Base-by-base conservation (phyloP, 2,797 vertebrate genomes). In the Enteromius unitaeniatus region DNA sequence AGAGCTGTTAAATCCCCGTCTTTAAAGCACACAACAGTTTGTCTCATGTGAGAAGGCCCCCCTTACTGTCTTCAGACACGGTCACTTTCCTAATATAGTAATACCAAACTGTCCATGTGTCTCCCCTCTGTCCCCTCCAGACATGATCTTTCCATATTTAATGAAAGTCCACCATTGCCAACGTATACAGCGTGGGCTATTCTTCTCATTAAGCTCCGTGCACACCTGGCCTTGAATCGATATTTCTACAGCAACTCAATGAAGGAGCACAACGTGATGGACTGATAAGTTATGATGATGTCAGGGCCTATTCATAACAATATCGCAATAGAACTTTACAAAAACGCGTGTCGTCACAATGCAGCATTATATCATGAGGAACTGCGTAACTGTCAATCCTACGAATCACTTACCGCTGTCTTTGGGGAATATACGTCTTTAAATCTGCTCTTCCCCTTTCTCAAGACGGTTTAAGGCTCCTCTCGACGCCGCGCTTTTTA, bases 41-140 rank as follows among this genome's bases (percentile, higher is more conserved):
- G 72, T 62, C 53, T 64, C 78, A 45, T 42, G 65, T 72, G 64
- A 58, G 60, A 70, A 82, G 75, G 45, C 62, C 75, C 45, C 65
- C 82, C 82, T 65, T 49, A 49, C 88, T 87, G 58, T 78, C 90
- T 82, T 58, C 89, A 88, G 86, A 91, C 93, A 94, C 88, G 89
- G 92, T 83, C 92, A 94, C 93, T 93, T 93, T 94, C 95, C 95
- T 94, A 95, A 96, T 95, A 95, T 95, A 95, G 95, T 92, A 92
- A 95, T 93, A 90, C 91, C 93, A 94, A 90, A 93, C 91, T 91
- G 90, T 86, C 83, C 68, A 89, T 85, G 91, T 88, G 79, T 81
- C 72, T 65, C 67, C 70, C 58, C 78, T 53, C 65, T 58, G 65
- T 69, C 49, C 51, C n/a, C 68, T 68, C 77, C 26, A 68, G 47